These are phyloP conservation scores for Craterocephalus amniculus DNA, from an alignment of 2,797 vertebrate species.

Conservation along the genomic window DNA sequence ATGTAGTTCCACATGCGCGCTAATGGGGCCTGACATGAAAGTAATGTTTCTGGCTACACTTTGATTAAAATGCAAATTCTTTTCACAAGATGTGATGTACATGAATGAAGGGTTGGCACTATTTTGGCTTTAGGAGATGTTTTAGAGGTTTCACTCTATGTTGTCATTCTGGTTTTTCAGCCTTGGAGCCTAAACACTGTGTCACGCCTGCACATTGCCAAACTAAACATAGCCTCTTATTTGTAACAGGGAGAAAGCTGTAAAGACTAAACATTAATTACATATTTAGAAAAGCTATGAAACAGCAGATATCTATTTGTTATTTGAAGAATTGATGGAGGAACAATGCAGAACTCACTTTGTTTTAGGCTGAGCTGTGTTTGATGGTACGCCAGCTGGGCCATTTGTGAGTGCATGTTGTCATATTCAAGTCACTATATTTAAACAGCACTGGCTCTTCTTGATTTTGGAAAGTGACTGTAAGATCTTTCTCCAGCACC, in stretches of 20 bases:
- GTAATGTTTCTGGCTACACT: background rate
- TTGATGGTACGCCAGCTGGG: background rate
- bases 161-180: background rate
- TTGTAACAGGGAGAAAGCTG: background rate
- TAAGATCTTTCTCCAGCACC: background rate
- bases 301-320: background rate
- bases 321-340: background rate
- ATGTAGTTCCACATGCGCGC: background rate
- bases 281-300: background rate
- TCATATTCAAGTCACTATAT: background rate
- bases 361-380: background rate
- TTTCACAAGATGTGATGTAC: background rate
- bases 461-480: background rate
- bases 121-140: background rate
- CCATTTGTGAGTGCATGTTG: background rate
- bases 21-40: background rate
- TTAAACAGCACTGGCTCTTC: background rate
- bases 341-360: background rate
- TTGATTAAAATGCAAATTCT: background rate
- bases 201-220: background rate
- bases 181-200: background rate
- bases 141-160: background rate
- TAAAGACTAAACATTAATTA: background rate
- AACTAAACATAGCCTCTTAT: background rate
- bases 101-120: background rate